phyloP scores from a whole-genome alignment of 92 coral and sea anemone species.

The Zoanthus gigantus region DNA sequence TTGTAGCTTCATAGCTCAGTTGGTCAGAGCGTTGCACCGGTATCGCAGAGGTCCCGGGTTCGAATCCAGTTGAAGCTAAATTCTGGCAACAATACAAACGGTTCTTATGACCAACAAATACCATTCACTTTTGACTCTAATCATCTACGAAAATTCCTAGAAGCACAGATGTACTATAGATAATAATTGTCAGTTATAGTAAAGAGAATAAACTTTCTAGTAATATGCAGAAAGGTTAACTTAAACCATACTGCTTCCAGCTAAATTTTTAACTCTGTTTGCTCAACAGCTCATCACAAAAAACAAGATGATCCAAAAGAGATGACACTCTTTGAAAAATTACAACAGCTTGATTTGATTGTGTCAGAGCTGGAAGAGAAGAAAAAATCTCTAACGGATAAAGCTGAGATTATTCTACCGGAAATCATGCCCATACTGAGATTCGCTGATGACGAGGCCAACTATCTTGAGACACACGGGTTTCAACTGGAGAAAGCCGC shows the following conservation, averaged over 20 bases:
- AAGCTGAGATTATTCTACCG: not conserved
- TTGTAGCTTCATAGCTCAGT: too few species aligned
- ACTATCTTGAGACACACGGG: not conserved
- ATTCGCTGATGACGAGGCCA: not conserved
- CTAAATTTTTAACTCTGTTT: not conserved
- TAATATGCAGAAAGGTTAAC: not conserved
- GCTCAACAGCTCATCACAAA: not conserved
- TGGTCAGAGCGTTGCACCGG: too few species aligned
- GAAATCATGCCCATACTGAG: not conserved
- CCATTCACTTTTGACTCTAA: too few species aligned
- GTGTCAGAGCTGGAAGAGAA: conserved; percentile 5
- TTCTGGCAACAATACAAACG: too few species aligned
- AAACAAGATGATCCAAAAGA: not conserved
- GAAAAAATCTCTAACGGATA: not conserved
- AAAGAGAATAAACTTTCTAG: not conserved
- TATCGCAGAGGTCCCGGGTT: too few species aligned
- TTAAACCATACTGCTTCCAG: not conserved
- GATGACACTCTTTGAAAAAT: not conserved
- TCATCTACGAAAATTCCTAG: too few species aligned
- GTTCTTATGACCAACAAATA: too few species aligned
- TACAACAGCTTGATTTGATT: not conserved
- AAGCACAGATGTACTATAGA: not conserved
- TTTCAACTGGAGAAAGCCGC: not conserved
- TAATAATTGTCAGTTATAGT: too few species aligned
- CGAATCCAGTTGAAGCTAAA: too few species aligned